Conservation (phyloP, 2,888 invertebrate species). For the Sarcophaga subvicina region DNA sequence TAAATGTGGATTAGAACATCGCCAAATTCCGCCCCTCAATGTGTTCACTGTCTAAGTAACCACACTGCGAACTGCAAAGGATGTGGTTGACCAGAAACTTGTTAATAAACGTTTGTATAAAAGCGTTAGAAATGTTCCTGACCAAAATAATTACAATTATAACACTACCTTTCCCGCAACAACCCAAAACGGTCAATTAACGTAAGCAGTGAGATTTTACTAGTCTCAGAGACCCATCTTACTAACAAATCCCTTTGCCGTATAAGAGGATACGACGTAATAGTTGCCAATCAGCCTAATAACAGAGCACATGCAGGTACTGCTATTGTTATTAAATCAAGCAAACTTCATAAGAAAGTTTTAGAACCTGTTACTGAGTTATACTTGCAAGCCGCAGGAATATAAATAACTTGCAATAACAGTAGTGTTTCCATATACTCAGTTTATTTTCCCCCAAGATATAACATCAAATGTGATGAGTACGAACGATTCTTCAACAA, state of each 20-base stretch:
- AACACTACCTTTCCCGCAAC: background rate
- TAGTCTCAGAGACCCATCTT: constrained; percentile 39
- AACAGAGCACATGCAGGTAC: background rate
- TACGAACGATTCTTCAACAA: too few species aligned
- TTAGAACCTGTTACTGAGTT: background rate
- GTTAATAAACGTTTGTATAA: constrained; percentile 21
- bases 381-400: too few species aligned
- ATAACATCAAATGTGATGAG: too few species aligned
- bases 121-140: constrained; percentile 3
- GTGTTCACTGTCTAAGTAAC: constrained; percentile 28
- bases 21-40: constrained; percentile 24
- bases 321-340: constrained; percentile 11
- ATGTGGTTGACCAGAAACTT: constrained; percentile 35
- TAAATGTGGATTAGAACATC: constrained; percentile 21
- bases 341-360: constrained; percentile 15
- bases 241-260: constrained; percentile 6
- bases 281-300: constrained; percentile 27
- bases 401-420: too few species aligned
- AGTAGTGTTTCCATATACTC: background rate
- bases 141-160: constrained; percentile 13
- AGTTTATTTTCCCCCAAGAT: background rate
- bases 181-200: background rate
- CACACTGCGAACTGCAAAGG: background rate
- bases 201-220: background rate
- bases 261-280: constrained; percentile 27